These are phyloP conservation scores for Setophaga coronata DNA, from an alignment of 2,113 vertebrate species.

Conservation along the genomic window DNA sequence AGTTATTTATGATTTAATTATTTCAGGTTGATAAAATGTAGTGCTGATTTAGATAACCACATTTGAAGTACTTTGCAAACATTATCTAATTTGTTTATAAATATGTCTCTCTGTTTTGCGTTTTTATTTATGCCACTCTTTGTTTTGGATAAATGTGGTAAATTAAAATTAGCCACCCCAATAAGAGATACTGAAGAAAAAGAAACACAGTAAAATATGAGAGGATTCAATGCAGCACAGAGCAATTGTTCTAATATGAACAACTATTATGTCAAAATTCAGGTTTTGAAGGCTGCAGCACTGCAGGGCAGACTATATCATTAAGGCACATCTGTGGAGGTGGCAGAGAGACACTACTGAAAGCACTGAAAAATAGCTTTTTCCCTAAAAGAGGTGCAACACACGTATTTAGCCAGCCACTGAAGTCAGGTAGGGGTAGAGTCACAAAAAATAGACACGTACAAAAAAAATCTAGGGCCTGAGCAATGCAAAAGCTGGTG, in stretches of 20 bases:
- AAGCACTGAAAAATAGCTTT: background rate
- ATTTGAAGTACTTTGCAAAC: background rate
- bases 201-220: background rate
- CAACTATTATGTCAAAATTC: background rate
- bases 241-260: background rate
- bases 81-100: conserved; percentile 4
- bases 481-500: background rate
- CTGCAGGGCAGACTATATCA: background rate
- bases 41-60: background rate
- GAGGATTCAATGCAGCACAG: background rate
- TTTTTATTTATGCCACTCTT: background rate
- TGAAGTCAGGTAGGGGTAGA: background rate
- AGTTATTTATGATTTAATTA: conserved; percentile 25
- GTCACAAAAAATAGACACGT: background rate
- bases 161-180: background rate
- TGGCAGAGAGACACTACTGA: background rate
- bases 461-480: too few species aligned
- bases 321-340: background rate
- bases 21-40: background rate
- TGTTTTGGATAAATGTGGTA: background rate
- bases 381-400: background rate
- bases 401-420: background rate
- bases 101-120: background rate
- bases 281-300: background rate
- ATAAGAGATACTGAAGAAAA: background rate